phyloP scores from a whole-genome alignment of 2,113 vertebrate genomes.

The Pelodiscus sinensis region DNA sequence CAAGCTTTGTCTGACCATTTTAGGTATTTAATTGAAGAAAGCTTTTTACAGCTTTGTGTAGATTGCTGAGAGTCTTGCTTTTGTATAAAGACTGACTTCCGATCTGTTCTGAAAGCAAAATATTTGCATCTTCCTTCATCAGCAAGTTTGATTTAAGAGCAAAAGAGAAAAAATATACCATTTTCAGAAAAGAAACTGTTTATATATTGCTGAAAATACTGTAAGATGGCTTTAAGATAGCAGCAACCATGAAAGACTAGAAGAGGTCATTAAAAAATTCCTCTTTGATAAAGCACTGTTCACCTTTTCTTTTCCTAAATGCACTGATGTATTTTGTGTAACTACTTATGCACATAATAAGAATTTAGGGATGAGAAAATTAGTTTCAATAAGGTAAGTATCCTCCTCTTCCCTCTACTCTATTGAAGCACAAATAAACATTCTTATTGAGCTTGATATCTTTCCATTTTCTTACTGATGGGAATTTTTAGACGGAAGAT shows the following conservation, averaged over 20 bases:
- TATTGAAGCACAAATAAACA: background rate
- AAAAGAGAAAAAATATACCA: background rate
- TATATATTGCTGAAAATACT: background rate
- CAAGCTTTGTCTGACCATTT: conserved; percentile 20
- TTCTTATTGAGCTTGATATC: background rate
- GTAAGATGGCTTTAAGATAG: background rate
- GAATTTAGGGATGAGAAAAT: background rate
- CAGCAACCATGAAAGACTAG: background rate
- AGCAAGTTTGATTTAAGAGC: background rate
- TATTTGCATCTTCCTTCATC: background rate
- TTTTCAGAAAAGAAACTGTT: background rate
- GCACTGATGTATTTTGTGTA: background rate
- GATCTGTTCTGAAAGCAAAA: background rate
- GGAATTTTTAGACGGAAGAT: background rate
- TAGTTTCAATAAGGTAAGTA: background rate
- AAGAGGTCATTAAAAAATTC: background rate
- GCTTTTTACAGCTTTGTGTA: background rate
- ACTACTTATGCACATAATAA: background rate
- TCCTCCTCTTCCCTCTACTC: rapidly evolving
- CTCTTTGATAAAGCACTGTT: background rate
- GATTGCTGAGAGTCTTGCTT: background rate
- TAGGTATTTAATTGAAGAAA: conserved; percentile 29
- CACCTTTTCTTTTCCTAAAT: background rate
- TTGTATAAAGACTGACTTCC: background rate
- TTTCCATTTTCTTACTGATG: background rate